Evolutionary conservation across 2,797 vertebrate species (phyloP).

Genomic region (Euphonia xanthogaster): DNA sequence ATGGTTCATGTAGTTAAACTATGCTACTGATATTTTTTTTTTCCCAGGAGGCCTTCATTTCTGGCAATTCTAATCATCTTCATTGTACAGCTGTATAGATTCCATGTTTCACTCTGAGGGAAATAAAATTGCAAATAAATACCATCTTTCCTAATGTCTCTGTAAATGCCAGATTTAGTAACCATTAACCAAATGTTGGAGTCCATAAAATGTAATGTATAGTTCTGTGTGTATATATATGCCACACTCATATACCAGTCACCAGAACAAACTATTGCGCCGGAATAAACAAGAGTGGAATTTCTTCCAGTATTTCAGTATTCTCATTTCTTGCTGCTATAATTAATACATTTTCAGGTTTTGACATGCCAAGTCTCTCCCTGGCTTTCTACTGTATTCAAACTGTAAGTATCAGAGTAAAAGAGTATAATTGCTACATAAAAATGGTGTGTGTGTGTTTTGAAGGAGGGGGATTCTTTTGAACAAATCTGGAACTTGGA

Average conservation of each 20-base stretch:
- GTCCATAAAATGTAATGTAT: conserved; percentile 27
- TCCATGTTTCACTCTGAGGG: conserved; percentile 9
- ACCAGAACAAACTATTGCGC: background rate
- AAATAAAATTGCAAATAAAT: conserved; percentile 58
- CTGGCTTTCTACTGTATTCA: background rate
- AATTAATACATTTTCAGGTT: background rate
- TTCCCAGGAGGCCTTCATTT: conserved; percentile 55
- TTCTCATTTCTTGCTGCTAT: background rate
- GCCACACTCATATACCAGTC: background rate
- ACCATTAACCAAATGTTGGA: conserved; percentile 49
- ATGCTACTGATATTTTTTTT: conserved; percentile 61
- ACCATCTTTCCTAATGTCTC: conserved; percentile 24
- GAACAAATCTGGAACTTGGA: background rate
- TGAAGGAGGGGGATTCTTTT: background rate
- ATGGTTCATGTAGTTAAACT: conserved; percentile 64
- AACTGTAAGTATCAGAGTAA: background rate
- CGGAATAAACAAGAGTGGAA: background rate
- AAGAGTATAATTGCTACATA: background rate
- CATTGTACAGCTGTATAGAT: conserved; percentile 36
- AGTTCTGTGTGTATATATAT: background rate
- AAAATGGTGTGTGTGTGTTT: background rate
- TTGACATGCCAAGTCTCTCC: background rate
- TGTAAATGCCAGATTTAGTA: conserved; percentile 52
- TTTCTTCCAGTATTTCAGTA: background rate
- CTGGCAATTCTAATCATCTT: conserved; percentile 51